These are phyloP conservation scores for Hybognathus amarus DNA, from an alignment of 2,797 vertebrate species.

Conservation along the genomic window DNA sequence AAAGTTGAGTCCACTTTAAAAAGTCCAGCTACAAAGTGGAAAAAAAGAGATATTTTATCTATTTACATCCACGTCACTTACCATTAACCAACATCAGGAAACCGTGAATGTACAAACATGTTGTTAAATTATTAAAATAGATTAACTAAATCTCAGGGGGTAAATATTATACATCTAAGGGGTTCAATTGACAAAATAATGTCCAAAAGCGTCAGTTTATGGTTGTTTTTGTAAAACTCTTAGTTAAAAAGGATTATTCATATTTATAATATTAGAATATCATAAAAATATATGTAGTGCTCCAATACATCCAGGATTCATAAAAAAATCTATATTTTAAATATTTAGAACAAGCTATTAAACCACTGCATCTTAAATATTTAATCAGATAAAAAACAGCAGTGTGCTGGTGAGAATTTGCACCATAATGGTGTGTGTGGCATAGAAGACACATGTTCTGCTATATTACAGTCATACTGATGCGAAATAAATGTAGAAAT, in stretches of 20 bases:
- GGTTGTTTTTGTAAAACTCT: background rate
- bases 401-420: background rate
- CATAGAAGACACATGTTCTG: background rate
- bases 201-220: background rate
- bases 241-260: too few relatives aligned
- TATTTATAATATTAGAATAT: background rate
- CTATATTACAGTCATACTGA: background rate
- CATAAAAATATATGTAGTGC: background rate
- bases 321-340: background rate
- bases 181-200: background rate
- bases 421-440: too few relatives aligned
- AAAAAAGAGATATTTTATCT: background rate
- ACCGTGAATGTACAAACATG: background rate
- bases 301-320: background rate
- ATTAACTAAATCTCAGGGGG: background rate
- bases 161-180: background rate
- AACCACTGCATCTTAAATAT: background rate
- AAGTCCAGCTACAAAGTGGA: background rate
- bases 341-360: background rate
- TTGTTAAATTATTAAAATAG: background rate
- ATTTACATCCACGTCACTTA: background rate
- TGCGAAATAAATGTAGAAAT: background rate
- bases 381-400: background rate
- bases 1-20: background rate
- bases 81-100: background rate